Evolutionary conservation across 2,113 vertebrate genomes (phyloP).

Genomic region (Triplophysa siluroides): DNA sequence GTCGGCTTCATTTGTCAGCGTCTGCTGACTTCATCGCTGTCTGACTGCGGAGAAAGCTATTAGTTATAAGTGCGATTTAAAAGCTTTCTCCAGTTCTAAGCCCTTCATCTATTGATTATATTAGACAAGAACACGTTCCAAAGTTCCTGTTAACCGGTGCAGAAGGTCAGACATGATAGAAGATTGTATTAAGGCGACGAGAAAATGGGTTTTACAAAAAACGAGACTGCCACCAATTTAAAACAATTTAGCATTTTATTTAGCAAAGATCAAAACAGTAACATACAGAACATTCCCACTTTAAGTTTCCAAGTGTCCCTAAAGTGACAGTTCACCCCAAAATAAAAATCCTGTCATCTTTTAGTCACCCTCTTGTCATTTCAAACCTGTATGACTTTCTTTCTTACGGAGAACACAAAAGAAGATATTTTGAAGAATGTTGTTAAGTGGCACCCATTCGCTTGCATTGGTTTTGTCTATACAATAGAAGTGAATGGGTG

Average conservation of each 20-base stretch:
- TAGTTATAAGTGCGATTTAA: conserved; percentile 29
- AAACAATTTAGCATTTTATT: not conserved
- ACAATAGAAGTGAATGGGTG: too few species aligned
- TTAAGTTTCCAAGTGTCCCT: too few species aligned
- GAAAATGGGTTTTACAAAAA: conserved; percentile 5
- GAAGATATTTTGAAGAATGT: too few species aligned
- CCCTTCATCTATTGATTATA: conserved; percentile 27
- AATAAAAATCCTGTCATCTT: too few species aligned
- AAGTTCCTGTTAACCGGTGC: not conserved
- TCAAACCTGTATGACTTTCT: too few species aligned
- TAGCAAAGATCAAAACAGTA: not conserved
- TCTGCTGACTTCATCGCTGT: not conserved
- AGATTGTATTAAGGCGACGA: conserved; percentile 22
- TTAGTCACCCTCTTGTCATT: too few species aligned
- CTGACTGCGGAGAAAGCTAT: conserved; percentile 25
- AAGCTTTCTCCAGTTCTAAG: conserved; percentile 22
- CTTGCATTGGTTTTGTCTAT: too few species aligned
- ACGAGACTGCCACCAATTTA: not conserved
- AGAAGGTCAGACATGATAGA: conserved; percentile 45
- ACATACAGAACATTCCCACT: too few species aligned
- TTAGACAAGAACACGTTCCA: conserved; percentile 9
- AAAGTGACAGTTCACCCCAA: too few species aligned
- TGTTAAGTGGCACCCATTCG: too few species aligned
- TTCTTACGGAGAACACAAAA: too few species aligned
- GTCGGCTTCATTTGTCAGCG: conserved; percentile 10